phyloP scores from a whole-genome alignment of 1,140 invertebrate genomes.

The Camponotus pennsylvanicus region DNA sequence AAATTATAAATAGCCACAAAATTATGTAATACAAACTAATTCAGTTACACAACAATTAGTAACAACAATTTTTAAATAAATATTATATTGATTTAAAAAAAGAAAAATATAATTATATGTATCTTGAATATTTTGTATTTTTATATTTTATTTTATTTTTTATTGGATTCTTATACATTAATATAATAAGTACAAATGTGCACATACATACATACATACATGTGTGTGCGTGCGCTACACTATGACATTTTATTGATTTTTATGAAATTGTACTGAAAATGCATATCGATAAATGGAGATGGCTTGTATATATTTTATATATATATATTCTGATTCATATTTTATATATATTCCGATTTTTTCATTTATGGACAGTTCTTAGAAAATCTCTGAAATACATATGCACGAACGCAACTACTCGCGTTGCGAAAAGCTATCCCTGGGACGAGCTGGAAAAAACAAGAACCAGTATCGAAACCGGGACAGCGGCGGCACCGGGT shows the following conservation, averaged over 20 bases:
- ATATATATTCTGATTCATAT: neutral
- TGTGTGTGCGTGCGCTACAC: too few species aligned
- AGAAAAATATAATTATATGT: slow-evolving; percentile 8
- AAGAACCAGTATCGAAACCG: slow-evolving; percentile 15
- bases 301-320: slow-evolving; percentile 1
- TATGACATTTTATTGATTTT: slow-evolving; percentile 35
- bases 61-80: neutral
- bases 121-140: slow-evolving; percentile 15
- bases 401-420: slow-evolving; percentile 12
- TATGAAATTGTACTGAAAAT: slow-evolving; percentile 7
- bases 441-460: slow-evolving; percentile 20
- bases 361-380: neutral
- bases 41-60: neutral
- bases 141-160: slow-evolving; percentile 1
- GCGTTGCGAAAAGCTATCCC: neutral
- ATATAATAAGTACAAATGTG: neutral
- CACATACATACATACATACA: neutral
- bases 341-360: neutral
- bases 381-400: slow-evolving; percentile 19
- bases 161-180: neutral
- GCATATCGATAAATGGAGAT: slow-evolving; percentile 15
- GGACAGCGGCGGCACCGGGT: slow-evolving; percentile 47
- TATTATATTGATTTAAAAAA: neutral
- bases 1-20: slow-evolving; percentile 24
- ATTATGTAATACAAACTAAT: neutral